These are phyloP conservation scores for Clostera curtula DNA, from an alignment of 2,888 invertebrate genomes.

Conservation along the genomic window DNA sequence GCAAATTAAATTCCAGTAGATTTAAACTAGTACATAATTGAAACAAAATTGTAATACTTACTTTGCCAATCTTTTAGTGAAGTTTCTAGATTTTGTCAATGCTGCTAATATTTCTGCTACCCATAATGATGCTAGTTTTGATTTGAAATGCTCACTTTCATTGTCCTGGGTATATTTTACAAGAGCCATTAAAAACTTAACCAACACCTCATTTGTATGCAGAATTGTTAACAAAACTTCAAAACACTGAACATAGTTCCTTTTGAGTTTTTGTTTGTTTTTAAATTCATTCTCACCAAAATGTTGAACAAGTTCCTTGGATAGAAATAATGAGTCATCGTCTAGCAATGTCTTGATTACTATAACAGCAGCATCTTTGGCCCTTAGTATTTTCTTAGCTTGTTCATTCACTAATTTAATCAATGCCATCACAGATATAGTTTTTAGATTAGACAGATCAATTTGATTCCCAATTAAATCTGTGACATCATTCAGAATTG, in stretches of 20 bases:
- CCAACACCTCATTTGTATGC: conserved; percentile 64
- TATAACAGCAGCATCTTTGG: conserved; percentile 25
- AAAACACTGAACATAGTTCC: conserved; percentile 62
- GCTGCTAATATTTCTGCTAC: conserved; percentile 62
- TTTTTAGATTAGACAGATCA: conserved; percentile 46
- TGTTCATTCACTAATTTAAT: conserved; percentile 36
- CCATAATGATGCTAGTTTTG: conserved; percentile 69
- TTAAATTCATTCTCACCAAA: conserved; percentile 33
- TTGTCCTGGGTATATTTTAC: conserved; percentile 49
- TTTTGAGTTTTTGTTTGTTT: conserved; percentile 29
- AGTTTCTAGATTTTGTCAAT: conserved; percentile 49
- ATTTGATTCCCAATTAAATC: conserved; percentile 44
- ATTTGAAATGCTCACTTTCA: conserved; percentile 33
- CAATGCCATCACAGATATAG: conserved; percentile 38
- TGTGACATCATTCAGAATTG: conserved; percentile 46
- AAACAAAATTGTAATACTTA: conserved; percentile 24
- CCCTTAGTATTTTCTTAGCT: conserved; percentile 39
- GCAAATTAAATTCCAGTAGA: conserved; percentile 1
- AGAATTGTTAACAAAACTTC: conserved; percentile 68
- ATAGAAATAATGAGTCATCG: conserved; percentile 50
- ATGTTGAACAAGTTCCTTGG: conserved; percentile 41
- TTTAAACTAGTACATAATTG: conserved; percentile 2
- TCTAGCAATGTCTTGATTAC: conserved; percentile 44
- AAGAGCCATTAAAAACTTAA: conserved; percentile 58
- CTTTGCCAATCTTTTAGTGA: conserved; percentile 37